These are phyloP conservation scores for Probosciger aterrimus DNA, from an alignment of 2,113 vertebrate genomes.

Conservation along the genomic window DNA sequence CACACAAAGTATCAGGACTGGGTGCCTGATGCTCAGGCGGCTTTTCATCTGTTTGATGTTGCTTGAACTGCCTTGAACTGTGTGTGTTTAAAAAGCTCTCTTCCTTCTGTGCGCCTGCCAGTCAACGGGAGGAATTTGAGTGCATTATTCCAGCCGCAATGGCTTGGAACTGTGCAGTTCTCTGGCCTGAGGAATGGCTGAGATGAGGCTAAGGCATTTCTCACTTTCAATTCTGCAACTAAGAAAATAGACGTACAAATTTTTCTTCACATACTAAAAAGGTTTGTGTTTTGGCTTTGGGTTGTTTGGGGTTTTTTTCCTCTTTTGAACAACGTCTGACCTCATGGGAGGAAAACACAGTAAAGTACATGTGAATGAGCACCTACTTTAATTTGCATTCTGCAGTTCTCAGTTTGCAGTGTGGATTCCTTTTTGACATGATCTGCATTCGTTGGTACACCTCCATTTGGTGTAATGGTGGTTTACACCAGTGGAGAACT, in stretches of 20 bases:
- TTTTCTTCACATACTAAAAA: background rate
- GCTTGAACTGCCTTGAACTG: background rate
- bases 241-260: background rate
- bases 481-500: background rate
- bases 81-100: background rate
- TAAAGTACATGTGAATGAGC: background rate
- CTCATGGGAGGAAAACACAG: background rate
- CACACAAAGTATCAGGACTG: background rate
- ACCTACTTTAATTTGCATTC: background rate
- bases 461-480: background rate
- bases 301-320: background rate
- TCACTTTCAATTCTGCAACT: background rate
- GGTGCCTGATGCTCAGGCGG: background rate
- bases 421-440: rapidly evolving
- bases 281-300: background rate
- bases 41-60: background rate
- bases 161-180: background rate
- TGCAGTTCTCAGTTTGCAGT: background rate
- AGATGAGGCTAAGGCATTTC: background rate
- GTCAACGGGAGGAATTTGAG: background rate
- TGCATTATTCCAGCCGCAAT: background rate
- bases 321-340: background rate
- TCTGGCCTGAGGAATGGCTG: background rate
- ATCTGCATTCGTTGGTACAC: background rate
- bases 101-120: background rate